A percentile compares a stretch with the other conserved stretches of the same genome.
phyloP scores from a whole-genome alignment of 2,888 invertebrate species.

The Nowickia ferox region DNA sequence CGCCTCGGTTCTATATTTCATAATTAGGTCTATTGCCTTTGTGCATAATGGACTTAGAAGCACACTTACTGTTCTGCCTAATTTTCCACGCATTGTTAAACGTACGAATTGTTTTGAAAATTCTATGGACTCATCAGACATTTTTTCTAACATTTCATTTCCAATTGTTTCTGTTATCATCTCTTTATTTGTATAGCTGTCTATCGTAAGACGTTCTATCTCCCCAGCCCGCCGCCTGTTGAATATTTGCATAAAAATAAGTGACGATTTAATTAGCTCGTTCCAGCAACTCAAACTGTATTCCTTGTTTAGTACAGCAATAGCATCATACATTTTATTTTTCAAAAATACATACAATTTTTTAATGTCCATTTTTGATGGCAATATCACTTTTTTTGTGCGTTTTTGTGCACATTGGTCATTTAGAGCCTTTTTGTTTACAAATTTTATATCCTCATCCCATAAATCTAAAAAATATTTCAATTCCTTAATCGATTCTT shows the following conservation, averaged over 20 bases:
- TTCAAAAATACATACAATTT: not conserved
- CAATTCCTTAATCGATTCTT: not conserved
- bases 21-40: not conserved
- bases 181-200: not conserved
- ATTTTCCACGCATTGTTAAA: not conserved
- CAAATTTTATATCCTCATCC: conserved; percentile 14
- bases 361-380: not conserved
- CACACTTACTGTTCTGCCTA: not conserved
- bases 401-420: conserved; percentile 15
- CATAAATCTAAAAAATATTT: conserved; percentile 11
- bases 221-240: no score
- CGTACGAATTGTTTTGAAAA: conserved; percentile 21
- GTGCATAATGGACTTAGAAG: no score
- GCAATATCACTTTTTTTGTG: not conserved
- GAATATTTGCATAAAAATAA: conserved; percentile 33
- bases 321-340: not conserved
- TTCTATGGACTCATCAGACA: not conserved
- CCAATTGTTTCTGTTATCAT: not conserved
- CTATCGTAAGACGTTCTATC: not conserved
- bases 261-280: not conserved
- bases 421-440: conserved; percentile 43
- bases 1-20: not conserved
- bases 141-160: not conserved
- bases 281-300: not conserved
- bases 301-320: not conserved